Percentiles rank a stretch among this genome's conserved stretches.
These are phyloP conservation scores for Fopius arisanus DNA, from an alignment of 1,140 invertebrate species.

Conservation along the genomic window DNA sequence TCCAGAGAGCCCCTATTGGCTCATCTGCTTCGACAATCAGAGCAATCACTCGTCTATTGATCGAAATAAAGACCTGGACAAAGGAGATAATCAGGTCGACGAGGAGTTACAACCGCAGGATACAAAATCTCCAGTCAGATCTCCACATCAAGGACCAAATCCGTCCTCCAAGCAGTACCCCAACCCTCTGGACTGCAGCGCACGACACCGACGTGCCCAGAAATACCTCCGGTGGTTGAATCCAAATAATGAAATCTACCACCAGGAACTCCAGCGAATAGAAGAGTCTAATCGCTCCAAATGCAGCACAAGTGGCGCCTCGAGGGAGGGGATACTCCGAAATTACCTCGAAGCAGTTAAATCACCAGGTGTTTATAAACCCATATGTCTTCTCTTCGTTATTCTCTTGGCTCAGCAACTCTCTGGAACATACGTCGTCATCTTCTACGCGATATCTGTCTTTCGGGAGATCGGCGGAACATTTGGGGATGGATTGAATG, in stretches of 20 bases:
- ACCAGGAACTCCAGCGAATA: slow-evolving; percentile 53
- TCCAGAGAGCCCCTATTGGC: slow-evolving; percentile 70
- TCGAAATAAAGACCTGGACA: no score
- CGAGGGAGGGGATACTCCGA: background rate
- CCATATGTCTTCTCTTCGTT: slow-evolving; percentile 61
- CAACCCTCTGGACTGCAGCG: background rate
- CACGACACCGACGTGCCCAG: slow-evolving; percentile 46
- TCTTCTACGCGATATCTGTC: slow-evolving; percentile 74
- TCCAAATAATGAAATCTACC: slow-evolving; percentile 50
- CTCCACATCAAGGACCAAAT: no score
- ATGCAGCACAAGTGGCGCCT: background rate
- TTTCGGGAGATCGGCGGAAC: slow-evolving; percentile 63
- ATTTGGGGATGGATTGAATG: slow-evolving; percentile 56
- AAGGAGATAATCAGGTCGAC: no score
- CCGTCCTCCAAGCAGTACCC: background rate
- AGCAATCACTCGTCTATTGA: slow-evolving; percentile 33
- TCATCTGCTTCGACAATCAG: slow-evolving; percentile 56
- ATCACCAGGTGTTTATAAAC: slow-evolving; percentile 62
- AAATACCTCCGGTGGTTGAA: slow-evolving; percentile 61
- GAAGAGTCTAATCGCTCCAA: slow-evolving; percentile 36
- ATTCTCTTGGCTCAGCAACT: slow-evolving; percentile 69
- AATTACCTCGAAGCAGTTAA: background rate
- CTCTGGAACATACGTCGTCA: slow-evolving; percentile 70
- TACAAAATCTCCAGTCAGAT: no score
- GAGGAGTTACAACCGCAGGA: no score